A percentile compares a stretch with the other conserved stretches of the same genome.
These are phyloP conservation scores for Trachelipus rathkii DNA, from an alignment of 1,140 invertebrate genomes.

Conservation along the genomic window DNA sequence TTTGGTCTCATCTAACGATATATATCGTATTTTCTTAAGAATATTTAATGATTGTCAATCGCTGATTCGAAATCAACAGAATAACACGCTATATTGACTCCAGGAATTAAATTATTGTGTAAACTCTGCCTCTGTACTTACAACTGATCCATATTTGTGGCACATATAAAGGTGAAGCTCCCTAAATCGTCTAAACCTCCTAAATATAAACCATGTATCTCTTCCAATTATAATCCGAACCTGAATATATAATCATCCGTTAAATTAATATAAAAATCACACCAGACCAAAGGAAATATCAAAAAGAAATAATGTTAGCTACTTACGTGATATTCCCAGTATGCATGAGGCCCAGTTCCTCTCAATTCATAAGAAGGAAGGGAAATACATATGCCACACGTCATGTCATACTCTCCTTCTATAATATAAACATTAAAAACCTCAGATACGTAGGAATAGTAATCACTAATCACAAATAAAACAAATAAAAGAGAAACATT, in stretches of 20 bases:
- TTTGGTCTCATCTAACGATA: too few species aligned
- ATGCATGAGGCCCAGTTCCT: not conserved
- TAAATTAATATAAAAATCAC: not conserved
- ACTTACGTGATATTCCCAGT: not conserved
- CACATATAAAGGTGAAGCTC: not conserved
- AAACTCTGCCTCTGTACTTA: too few species aligned
- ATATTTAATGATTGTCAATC: too few species aligned
- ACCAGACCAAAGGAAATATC: not conserved
- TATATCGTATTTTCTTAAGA: too few species aligned
- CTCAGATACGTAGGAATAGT: too few species aligned
- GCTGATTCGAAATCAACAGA: too few species aligned
- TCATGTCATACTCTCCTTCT: not conserved
- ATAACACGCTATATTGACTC: too few species aligned
- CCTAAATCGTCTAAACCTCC: not conserved
- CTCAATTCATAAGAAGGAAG: not conserved
- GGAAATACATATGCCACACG: not conserved
- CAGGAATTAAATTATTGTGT: too few species aligned
- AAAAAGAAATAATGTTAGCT: not conserved
- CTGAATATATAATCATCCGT: not conserved
- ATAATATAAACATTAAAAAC: too few species aligned
- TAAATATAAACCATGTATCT: not conserved
- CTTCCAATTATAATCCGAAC: not conserved
- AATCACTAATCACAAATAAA: too few species aligned
- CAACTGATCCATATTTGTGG: not conserved
- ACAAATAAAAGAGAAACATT: too few species aligned